Evolutionary conservation across 2,888 invertebrate genomes (phyloP).

Genomic region (Hartigia nigra): DNA sequence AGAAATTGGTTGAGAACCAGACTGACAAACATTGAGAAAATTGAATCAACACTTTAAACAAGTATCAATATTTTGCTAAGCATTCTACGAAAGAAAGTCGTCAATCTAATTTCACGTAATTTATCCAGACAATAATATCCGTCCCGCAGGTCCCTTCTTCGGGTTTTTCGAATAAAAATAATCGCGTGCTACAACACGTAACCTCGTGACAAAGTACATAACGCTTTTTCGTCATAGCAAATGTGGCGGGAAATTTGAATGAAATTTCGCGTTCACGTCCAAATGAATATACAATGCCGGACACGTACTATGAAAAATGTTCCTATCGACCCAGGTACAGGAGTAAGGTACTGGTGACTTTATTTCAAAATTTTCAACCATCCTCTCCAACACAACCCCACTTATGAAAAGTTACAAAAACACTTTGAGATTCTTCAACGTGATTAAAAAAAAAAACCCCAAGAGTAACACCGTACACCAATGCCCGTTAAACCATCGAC

Average conservation of each 20-base stretch:
- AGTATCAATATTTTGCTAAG: neutral
- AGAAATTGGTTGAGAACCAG: neutral
- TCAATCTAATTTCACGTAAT: neutral
- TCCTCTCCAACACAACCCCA: neutral
- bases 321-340: neutral
- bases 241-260: neutral
- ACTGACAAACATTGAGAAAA: neutral
- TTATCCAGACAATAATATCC: neutral
- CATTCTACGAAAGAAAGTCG: neutral
- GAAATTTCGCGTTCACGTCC: neutral
- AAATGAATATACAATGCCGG: neutral
- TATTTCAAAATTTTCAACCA: neutral
- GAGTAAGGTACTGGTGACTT: neutral
- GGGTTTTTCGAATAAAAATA: neutral
- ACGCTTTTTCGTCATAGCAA: neutral
- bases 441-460: neutral
- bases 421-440: neutral
- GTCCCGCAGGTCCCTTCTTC: no score
- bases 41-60: neutral
- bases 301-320: neutral
- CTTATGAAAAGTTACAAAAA: neutral
- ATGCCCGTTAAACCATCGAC: neutral
- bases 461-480: neutral
- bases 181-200: neutral
- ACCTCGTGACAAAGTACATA: neutral